Percentiles rank a stretch among this genome's conserved stretches.
phyloP scores from a whole-genome alignment of 2,888 invertebrate genomes.

The Eupithecia abbreviata region DNA sequence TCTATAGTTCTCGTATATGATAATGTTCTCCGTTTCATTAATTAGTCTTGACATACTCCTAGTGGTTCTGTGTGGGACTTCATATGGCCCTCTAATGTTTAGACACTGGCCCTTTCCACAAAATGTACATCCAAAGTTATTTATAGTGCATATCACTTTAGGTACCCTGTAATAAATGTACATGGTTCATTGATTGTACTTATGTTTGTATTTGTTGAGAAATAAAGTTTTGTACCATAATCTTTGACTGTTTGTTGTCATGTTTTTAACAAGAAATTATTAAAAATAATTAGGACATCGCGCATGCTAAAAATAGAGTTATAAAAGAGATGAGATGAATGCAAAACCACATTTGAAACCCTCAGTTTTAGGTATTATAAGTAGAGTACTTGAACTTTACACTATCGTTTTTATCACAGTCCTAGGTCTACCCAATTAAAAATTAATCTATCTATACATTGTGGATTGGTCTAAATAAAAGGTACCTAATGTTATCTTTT shows the following conservation, averaged over 20 bases:
- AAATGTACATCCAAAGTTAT: constrained; percentile 47
- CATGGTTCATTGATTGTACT: constrained; percentile 64
- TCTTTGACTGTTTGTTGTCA: constrained; percentile 10
- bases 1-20: constrained; percentile 66
- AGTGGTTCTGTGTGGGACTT: constrained; percentile 56
- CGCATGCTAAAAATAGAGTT: background rate
- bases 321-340: background rate
- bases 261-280: background rate
- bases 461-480: background rate
- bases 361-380: no score
- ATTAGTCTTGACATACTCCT: constrained; percentile 57
- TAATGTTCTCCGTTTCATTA: constrained; percentile 52
- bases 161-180: constrained; percentile 56
- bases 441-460: background rate
- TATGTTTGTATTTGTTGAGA: constrained; percentile 67
- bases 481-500: background rate
- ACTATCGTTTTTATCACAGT: background rate
- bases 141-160: constrained; percentile 45
- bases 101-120: constrained; percentile 48
- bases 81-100: constrained; percentile 39
- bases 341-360: background rate
- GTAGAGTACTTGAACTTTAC: background rate
- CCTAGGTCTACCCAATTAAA: background rate
- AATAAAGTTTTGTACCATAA: constrained; percentile 56
- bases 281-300: background rate